Evolutionary conservation across 1,140 invertebrate genomes (phyloP), one percentile per base, ranked within the genome.

Genomic region (Heliothis subflexa): DNA sequence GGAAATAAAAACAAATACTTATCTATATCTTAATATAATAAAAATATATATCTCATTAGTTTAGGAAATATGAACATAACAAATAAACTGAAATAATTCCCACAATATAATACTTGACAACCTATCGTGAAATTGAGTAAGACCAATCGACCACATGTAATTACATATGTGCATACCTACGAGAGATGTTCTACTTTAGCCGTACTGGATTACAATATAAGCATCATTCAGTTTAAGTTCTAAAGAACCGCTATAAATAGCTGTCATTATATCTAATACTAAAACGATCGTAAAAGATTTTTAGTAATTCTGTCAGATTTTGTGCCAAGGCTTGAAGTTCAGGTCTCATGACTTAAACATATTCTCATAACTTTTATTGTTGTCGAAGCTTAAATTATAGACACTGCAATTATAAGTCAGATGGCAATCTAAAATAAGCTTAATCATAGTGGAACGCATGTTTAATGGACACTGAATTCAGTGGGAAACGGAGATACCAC

Each of bases 311-410:
- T 50, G 18, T 13, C n/a, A 25, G 47, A 14, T 70, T 50, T 52
- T 70, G 47, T 49, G 66, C 66, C 66, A 70, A 70, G 66, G 66
- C 47, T 49, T n/a, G 66, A 50, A 70, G 66, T 70, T 70, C 47
- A 70, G 21, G 50, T 70, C 47, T 25, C 47, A 50, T 47, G 66
- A 21, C 47, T 40, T 13, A 40, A 14, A 50, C 47, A 50, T 70
- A 50, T 70, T 50, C 66, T 70, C 66, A 70, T 70, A 50, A 47
- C 47, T 70, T 70, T 70, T 50, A 70, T 70, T 70, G 64, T 68
- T 68, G 10, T 14, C 25, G n/a, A 28, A 13, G 21, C 21, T 52
- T 52, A 25, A 70, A 70, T 47, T 68, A 50, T 40, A 47, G 62
- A 70, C 25, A 70, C 21, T 70, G 47, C n/a, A 70, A 70, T 70